These are phyloP conservation scores for Limonius californicus DNA, from an alignment of 1,140 invertebrate species.

Conservation along the genomic window DNA sequence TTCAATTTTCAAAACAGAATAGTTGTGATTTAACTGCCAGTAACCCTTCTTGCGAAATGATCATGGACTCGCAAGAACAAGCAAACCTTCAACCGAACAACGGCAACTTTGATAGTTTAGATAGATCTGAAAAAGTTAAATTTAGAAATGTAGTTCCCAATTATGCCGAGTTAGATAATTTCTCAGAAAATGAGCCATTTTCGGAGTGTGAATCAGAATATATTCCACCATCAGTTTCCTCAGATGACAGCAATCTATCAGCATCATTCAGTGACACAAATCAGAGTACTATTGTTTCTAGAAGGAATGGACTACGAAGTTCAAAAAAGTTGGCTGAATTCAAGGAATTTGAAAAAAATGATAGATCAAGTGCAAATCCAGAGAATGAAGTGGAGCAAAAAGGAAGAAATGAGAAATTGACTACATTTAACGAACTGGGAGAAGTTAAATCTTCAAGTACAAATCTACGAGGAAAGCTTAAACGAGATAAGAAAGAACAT, in stretches of 20 bases:
- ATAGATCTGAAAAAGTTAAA: background rate
- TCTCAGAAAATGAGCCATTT: background rate
- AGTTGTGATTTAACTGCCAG: no score
- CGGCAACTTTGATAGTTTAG: background rate
- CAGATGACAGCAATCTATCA: background rate
- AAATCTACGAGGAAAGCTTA: background rate
- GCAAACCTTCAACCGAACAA: background rate
- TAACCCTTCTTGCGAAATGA: no score
- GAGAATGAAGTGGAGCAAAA: background rate
- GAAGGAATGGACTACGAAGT: background rate
- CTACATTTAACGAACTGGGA: background rate
- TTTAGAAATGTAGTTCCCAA: background rate
- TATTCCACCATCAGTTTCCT: background rate
- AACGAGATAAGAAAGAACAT: conserved; percentile 21
- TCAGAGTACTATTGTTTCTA: background rate
- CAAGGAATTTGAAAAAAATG: background rate
- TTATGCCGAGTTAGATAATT: background rate
- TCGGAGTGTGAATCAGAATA: background rate
- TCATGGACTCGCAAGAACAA: no score
- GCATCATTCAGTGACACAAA: background rate
- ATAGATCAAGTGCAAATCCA: background rate
- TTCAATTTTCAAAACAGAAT: no score
- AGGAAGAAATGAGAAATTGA: background rate
- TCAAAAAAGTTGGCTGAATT: background rate
- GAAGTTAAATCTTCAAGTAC: background rate